Evolutionary conservation across 2,113 vertebrate genomes (phyloP).

Genomic region (Sus scrofa): T2T-Sscrofa CM000818.6:103857501-103858000

Average conservation of each 20-base stretch:
- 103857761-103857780: not conserved
- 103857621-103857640: not conserved
- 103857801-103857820: not conserved
- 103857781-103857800: not conserved
- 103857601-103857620: not conserved
- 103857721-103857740: not conserved
- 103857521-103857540: not conserved
- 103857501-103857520: conserved; percentile 18
- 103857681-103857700: not conserved
- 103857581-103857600: not conserved
- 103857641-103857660: not conserved
- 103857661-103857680: not conserved
- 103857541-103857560: not conserved
- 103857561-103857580: conserved; percentile 17
- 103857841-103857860: not conserved
- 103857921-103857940: not conserved
- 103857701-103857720: not conserved
- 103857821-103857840: not conserved
- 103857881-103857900: not conserved
- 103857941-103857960: not conserved
- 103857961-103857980: not conserved
- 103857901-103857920: not conserved
- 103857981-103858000: not conserved
- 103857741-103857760: not conserved
- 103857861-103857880: conserved; percentile 23